Evolutionary conservation across 1,140 invertebrate species (phyloP).

Genomic region (Branchinecta lindahli): DNA sequence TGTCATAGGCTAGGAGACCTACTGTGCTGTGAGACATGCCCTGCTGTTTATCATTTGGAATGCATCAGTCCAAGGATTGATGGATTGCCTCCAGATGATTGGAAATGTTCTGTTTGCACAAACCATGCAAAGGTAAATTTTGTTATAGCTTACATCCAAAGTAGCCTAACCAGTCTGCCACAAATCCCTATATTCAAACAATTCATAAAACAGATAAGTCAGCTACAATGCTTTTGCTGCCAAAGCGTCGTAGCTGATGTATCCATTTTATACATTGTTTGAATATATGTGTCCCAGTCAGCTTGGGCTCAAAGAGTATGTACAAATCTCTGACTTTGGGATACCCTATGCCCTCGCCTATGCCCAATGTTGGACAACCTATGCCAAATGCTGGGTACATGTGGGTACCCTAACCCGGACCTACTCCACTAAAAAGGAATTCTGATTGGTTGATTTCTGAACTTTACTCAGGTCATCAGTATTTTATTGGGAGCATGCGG

Average conservation of each 20-base stretch:
- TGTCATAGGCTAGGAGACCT: slow-evolving; percentile 90
- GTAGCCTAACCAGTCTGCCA: background rate
- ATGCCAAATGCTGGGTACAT: slow-evolving; percentile 9
- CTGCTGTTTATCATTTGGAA: slow-evolving; percentile 87
- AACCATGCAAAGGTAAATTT: slow-evolving; percentile 54
- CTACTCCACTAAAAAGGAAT: no score
- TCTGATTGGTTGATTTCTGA: no score
- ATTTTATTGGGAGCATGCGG: background rate
- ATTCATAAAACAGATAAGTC: no score
- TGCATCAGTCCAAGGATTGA: slow-evolving; percentile 86
- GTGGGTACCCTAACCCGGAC: background rate
- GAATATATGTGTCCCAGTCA: no score
- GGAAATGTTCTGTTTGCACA: slow-evolving; percentile 84
- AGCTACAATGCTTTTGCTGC: no score
- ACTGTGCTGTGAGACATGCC: slow-evolving; percentile 89
- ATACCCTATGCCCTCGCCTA: no score
- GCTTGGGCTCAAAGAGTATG: no score
- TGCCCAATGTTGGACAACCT: no score
- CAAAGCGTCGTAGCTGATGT: no score
- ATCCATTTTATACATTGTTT: no score
- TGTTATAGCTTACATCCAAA: background rate
- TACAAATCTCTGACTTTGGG: background rate
- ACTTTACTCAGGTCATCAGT: no score
- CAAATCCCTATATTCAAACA: no score
- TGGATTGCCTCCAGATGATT: slow-evolving; percentile 87